phyloP scores from a whole-genome alignment of 2,113 vertebrate species.

The Hippocampus mohnikei region DNA sequence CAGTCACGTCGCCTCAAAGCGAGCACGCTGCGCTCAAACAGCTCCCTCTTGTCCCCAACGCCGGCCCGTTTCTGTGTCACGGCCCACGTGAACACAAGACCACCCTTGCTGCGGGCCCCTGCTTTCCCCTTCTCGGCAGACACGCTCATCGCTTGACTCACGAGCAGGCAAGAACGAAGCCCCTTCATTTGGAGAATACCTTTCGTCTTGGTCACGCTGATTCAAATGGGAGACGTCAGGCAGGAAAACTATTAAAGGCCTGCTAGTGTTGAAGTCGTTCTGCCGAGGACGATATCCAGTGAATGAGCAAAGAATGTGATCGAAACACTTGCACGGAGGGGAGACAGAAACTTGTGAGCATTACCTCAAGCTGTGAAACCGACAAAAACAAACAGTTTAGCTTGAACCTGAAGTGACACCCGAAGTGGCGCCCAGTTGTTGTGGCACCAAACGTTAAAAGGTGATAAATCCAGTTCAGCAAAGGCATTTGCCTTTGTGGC shows the following conservation, averaged over 20 bases:
- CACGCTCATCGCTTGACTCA: slow-evolving; percentile 68
- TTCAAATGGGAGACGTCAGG: slow-evolving; percentile 19
- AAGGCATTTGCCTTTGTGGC: background rate
- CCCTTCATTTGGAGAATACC: slow-evolving; percentile 55
- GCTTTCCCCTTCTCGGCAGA: slow-evolving; percentile 58
- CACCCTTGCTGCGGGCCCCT: slow-evolving; percentile 62
- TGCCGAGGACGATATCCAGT: background rate
- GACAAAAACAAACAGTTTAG: background rate
- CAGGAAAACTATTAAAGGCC: slow-evolving; percentile 42
- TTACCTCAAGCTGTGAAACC: slow-evolving; percentile 1
- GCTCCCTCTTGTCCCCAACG: slow-evolving; percentile 31
- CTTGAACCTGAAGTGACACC: background rate
- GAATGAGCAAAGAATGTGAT: slow-evolving; percentile 20
- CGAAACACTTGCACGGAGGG: slow-evolving; percentile 11
- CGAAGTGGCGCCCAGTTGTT: slow-evolving; percentile 6
- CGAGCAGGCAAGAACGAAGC: slow-evolving; percentile 38
- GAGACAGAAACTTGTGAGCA: background rate
- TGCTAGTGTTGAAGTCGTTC: slow-evolving; percentile 22
- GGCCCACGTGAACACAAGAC: slow-evolving; percentile 44
- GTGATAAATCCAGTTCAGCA: background rate
- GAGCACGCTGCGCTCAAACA: slow-evolving; percentile 17
- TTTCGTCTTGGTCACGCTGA: slow-evolving; percentile 52
- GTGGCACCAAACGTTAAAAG: background rate
- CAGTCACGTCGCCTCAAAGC: slow-evolving; percentile 29
- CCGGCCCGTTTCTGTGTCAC: slow-evolving; percentile 34